phyloP scores from a whole-genome alignment of 2,888 invertebrate species.

The Scelioninae gen. 2 region DNA sequence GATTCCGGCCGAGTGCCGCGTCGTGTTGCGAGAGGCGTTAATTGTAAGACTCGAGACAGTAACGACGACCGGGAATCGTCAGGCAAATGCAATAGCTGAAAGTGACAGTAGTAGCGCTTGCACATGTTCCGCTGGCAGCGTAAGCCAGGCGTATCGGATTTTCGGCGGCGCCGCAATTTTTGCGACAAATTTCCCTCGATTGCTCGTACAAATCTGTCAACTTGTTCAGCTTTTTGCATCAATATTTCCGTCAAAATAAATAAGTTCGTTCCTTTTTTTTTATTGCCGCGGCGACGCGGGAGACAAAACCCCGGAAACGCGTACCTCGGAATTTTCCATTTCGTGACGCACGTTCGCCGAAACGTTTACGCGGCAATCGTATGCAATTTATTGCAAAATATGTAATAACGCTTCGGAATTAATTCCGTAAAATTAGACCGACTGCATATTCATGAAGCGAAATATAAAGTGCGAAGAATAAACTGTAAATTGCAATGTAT shows the following conservation, averaged over 20 bases:
- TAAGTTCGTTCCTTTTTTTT: too few species aligned
- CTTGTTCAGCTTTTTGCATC: conserved; percentile 12
- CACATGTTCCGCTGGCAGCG: conserved; percentile 16
- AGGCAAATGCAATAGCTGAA: conserved; percentile 33
- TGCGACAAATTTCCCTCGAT: conserved; percentile 25
- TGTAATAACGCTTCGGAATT: not conserved
- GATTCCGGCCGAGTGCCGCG: conserved; percentile 1
- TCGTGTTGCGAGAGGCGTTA: conserved; percentile 12
- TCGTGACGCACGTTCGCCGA: not conserved
- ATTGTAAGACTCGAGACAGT: conserved; percentile 36
- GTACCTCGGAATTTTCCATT: not conserved
- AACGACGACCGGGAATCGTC: conserved; percentile 38
- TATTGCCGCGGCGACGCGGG: not conserved
- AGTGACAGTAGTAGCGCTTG: conserved; percentile 42
- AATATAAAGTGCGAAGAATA: not conserved
- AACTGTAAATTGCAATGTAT: conserved; percentile 3
- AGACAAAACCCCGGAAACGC: not conserved
- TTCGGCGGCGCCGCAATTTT: conserved; percentile 24
- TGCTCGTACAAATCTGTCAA: conserved; percentile 31
- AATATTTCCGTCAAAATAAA: conserved; percentile 35
- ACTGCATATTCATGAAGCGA: not conserved
- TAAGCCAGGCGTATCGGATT: conserved; percentile 29
- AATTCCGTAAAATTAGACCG: not conserved
- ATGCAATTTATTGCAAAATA: conserved; percentile 1
- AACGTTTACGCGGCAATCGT: not conserved